Base-by-base conservation (phyloP, 2,888 invertebrate species). In the Eilema sororculum region DNA sequence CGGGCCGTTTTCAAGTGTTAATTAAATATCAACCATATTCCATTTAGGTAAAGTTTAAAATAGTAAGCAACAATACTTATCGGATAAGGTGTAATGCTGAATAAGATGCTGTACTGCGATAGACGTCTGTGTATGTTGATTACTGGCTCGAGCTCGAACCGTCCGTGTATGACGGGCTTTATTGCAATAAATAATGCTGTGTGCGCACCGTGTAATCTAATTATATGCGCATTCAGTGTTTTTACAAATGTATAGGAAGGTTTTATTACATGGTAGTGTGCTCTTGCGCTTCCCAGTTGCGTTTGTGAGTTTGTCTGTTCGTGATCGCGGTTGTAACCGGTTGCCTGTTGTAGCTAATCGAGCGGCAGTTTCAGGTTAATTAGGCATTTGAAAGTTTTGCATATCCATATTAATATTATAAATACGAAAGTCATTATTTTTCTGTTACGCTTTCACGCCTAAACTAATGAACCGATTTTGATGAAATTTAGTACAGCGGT, bases 171-270 rank as follows among this genome's bases (percentile, higher is more conserved):
- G 4, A 4, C n/a, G 8, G 16, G 20, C 46, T 63, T 75, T 77
- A 71, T 80, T 74, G 73, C 37, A 33, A 58, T 56, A 61, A 62
- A 65, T 58, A 58, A 59, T 63, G 69, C 30, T 37, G 61, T 65
- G 46, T 60, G 9, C 68, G 67, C 64, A 56, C 74, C 81, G 82
- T 84, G 72, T 81, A 84, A 85, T 85, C 77, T 80, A 84, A 85
- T 85, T 82, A 83, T 71, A 84, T 82, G 73, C 78, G 71, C 78
- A 66, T 71, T 67, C 71, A 67, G 58, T 69, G 75, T 80, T 78
- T 69, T 78, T 76, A 69, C 60, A 73, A 66, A 24, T 22, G 64
- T 68, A 64, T 74, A 72, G 73, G 75, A 78, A 78, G 77, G 80
- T 81, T 80, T 81, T 75, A 81, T 82, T 82, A 78, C 70, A 77